Percentiles rank a stretch among this genome's conserved stretches.
Evolutionary conservation across 1,140 invertebrate species (phyloP).

Genomic region (Drosophila orena): DNA sequence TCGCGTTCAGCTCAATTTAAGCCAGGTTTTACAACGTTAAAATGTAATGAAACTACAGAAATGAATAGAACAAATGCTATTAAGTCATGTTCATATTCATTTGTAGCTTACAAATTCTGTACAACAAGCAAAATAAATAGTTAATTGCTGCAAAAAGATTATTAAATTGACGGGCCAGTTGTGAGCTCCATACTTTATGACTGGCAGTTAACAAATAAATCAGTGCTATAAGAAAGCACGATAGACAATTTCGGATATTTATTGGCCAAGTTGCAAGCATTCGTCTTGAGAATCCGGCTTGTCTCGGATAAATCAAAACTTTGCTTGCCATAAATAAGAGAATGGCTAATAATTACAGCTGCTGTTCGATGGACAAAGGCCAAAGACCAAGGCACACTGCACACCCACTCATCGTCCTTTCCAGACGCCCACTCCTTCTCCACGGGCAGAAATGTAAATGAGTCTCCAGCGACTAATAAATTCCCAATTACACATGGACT

Average conservation of each 20-base stretch:
- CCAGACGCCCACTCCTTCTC: not conserved
- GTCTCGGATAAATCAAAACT: constrained; percentile 68
- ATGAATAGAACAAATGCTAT: too few species aligned
- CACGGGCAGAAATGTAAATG: constrained; percentile 70
- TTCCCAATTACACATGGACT: constrained; percentile 78
- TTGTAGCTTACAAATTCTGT: too few species aligned
- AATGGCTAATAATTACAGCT: constrained; percentile 74
- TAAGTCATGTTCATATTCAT: too few species aligned
- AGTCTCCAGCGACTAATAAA: constrained; percentile 80
- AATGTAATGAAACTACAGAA: too few species aligned
- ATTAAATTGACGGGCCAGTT: constrained; percentile 8
- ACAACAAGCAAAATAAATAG: too few species aligned
- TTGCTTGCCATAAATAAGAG: constrained; percentile 72
- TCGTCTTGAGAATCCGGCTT: constrained; percentile 25
- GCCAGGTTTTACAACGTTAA: not conserved
- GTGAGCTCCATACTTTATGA: constrained; percentile 15
- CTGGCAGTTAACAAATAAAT: constrained; percentile 44
- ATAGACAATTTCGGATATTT: constrained; percentile 36
- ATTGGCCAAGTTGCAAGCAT: constrained; percentile 26
- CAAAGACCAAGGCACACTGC: not conserved
- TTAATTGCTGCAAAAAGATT: not conserved
- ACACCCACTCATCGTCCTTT: constrained; percentile 8
- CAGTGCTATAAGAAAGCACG: constrained; percentile 6
- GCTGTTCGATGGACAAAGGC: constrained; percentile 10
- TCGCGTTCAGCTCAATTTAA: not conserved